phyloP scores from a whole-genome alignment of 2,888 invertebrate species.

The Bombyx huttoni region DNA sequence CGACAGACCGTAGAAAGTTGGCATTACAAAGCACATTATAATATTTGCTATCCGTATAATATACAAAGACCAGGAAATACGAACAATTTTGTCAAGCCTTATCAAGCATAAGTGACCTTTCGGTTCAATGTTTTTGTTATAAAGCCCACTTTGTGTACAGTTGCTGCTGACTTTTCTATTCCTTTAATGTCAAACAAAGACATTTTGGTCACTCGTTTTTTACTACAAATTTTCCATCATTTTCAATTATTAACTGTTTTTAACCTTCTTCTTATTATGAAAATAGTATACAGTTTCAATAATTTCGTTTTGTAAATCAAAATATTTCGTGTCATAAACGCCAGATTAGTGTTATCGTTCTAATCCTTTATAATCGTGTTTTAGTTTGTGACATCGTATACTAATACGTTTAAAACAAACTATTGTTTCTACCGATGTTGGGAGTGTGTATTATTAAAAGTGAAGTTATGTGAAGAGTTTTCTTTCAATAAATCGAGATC shows the following conservation, averaged over 20 bases:
- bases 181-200: background rate
- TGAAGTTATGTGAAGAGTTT: too few relatives aligned
- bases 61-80: background rate
- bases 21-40: conserved; percentile 15
- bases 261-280: too few relatives aligned
- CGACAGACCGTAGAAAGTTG: conserved; percentile 40
- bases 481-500: background rate
- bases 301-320: background rate
- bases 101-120: background rate
- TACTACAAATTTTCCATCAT: background rate
- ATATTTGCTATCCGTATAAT: background rate
- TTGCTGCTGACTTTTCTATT: background rate
- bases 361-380: background rate
- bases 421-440: background rate
- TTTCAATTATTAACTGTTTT: too few relatives aligned
- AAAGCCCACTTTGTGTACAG: background rate
- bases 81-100: background rate
- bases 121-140: background rate
- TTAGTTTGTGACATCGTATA: background rate
- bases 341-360: background rate
- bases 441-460: background rate
- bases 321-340: background rate
- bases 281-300: background rate
- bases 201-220: background rate
- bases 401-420: background rate